Conservation (phyloP, 2,797 vertebrate genomes). For the Coilia nasus region DNA sequence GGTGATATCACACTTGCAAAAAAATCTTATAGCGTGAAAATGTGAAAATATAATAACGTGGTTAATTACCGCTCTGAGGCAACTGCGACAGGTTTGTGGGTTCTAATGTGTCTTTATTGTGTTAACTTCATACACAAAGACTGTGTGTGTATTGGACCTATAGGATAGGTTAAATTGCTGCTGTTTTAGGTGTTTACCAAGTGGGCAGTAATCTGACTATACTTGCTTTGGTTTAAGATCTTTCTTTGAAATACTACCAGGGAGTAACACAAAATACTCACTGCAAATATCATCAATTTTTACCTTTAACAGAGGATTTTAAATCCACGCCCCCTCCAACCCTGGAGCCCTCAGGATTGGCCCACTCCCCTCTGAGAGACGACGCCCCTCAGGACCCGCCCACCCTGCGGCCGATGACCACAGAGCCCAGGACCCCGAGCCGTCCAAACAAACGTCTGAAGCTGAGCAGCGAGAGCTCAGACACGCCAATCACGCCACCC, state of each 20-base stretch:
- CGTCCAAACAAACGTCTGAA: constrained; percentile 80
- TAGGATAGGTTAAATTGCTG: background rate
- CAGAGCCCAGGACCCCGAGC: constrained; percentile 75
- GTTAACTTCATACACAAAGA: background rate
- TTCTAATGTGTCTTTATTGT: background rate
- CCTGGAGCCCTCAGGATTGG: constrained; percentile 89
- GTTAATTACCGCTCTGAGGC: too few relatives aligned
- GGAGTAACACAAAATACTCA: background rate
- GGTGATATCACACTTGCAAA: background rate
- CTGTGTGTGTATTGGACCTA: background rate
- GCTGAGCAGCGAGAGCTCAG: constrained; percentile 74
- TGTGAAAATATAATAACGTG: background rate
- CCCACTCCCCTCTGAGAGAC: constrained; percentile 83
- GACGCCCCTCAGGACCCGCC: constrained; percentile 90
- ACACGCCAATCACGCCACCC: constrained; percentile 58
- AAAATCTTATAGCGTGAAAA: background rate
- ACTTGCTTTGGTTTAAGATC: background rate
- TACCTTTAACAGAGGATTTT: constrained; percentile 81
- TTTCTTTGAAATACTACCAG: background rate
- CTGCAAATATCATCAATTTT: background rate
- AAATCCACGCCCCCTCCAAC: constrained; percentile 89
- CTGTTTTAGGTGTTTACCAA: background rate
- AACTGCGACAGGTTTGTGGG: background rate
- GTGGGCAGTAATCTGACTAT: background rate
- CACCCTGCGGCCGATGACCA: constrained; percentile 87